Conservation (phyloP, 2,888 invertebrate species). For the Dicycla oo region DNA sequence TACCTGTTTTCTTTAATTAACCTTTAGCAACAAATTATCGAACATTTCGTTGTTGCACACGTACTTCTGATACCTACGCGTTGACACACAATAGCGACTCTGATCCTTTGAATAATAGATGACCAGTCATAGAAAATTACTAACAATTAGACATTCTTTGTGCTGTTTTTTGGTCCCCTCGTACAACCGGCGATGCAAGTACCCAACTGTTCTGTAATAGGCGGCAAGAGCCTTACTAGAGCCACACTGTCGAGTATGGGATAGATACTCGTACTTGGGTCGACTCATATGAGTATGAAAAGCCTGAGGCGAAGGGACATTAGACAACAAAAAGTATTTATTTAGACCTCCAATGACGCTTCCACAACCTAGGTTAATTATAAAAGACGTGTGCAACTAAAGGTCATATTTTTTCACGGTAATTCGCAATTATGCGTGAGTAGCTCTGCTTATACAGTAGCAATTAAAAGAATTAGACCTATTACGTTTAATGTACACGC, state of each 20-base stretch:
- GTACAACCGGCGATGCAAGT: background rate
- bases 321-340: slow-evolving; percentile 45
- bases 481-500: slow-evolving; percentile 75
- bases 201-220: slow-evolving; percentile 2
- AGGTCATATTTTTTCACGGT: slow-evolving; percentile 80
- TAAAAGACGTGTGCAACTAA: slow-evolving; percentile 75
- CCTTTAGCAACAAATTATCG: slow-evolving; percentile 50
- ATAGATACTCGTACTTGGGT: background rate
- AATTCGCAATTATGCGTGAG: slow-evolving; percentile 80
- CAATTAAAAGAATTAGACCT: slow-evolving; percentile 83
- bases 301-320: slow-evolving; percentile 14
- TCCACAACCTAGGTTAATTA: slow-evolving; percentile 70
- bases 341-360: slow-evolving; percentile 62
- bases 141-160: slow-evolving; percentile 59
- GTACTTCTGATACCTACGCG: slow-evolving; percentile 36
- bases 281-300: background rate
- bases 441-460: slow-evolving; percentile 70
- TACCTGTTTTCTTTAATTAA: slow-evolving; percentile 52
- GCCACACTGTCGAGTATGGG: background rate
- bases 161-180: slow-evolving; percentile 39
- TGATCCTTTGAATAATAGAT: slow-evolving; percentile 63
- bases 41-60: slow-evolving; percentile 56
- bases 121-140: slow-evolving; percentile 61
- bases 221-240: background rate
- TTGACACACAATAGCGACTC: slow-evolving; percentile 35